A percentile compares a stretch with the other conserved stretches of the same genome.
phyloP scores from a whole-genome alignment of 2,888 invertebrate species.

The Hydrotaea cyrtoneurina region DNA sequence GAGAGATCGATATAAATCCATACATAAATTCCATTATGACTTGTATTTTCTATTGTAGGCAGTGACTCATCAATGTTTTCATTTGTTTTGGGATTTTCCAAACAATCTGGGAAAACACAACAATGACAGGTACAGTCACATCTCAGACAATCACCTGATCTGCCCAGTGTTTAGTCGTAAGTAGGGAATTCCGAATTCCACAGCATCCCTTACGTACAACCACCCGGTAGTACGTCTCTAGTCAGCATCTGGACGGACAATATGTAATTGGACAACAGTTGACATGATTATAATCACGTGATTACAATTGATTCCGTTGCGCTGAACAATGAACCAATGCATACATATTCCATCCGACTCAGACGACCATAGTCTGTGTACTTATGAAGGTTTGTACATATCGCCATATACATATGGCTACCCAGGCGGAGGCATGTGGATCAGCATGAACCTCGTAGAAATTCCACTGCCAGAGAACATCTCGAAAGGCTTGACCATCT shows the following conservation, averaged over 20 bases:
- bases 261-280: slow-evolving; percentile 30
- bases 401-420: background rate
- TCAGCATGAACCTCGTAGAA: background rate
- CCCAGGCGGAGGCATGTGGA: background rate
- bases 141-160: slow-evolving; percentile 21
- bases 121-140: slow-evolving; percentile 37
- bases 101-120: slow-evolving; percentile 63
- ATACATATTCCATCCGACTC: background rate
- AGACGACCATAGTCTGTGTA: too few species aligned
- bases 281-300: slow-evolving; percentile 56
- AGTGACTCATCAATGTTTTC: slow-evolving; percentile 65
- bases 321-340: slow-evolving; percentile 29
- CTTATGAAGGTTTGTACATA: background rate
- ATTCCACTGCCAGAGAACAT: background rate
- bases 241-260: slow-evolving; percentile 43
- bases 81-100: slow-evolving; percentile 66
- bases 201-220: background rate
- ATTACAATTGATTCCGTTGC: slow-evolving; percentile 63
- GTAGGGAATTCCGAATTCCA: slow-evolving; percentile 37
- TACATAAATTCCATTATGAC: slow-evolving; percentile 65
- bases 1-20: slow-evolving; percentile 38
- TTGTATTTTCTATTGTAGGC: slow-evolving; percentile 52
- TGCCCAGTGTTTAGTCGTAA: background rate
- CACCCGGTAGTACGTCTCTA: too few species aligned
- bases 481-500: slow-evolving; percentile 51